Evolutionary conservation across 2,113 vertebrate species (phyloP), one percentile per base, ranked within the genome.

Genomic region (Indicator maculatus): DNA sequence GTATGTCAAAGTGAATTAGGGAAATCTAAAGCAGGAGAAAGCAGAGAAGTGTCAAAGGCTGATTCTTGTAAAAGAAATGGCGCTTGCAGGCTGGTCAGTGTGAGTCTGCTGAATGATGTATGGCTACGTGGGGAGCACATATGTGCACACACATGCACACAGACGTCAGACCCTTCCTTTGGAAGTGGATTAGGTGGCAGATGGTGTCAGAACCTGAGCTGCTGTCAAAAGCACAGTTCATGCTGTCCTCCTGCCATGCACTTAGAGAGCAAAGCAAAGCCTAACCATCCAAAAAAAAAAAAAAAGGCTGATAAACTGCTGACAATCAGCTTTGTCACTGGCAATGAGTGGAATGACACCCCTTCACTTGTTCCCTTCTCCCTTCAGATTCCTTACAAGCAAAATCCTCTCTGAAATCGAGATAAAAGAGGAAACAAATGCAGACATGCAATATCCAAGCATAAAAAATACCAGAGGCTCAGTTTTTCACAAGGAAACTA

Each of bases 171-270:
- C 91, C 28, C 91, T 95, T 90, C 81, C 94, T 96, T 52, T 52
- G 64, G 93, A 97, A 97, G 91, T 81, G 96, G 97, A 97, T 98
- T 97, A 96, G 89, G 92, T 52, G 60, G 95, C 97, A 97, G 96
- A 98, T 96, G 90, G 95, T 93, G 74, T 60, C 93, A 96, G 86
- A 95, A 95, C 87, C 80, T 67, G 92, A 97, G 95, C 92, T 90
- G 90, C 93, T 70, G 82, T 91, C 83, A 80, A 89, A 60, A 95
- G 83, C 64, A 91, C 82, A 91, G 88, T 88, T 95, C 80, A 87
- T 1, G 24, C 92, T 78, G 87, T 90, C 83, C 86, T 77, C 58
- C 84, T 78, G 63, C 70, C 52, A 36, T 53, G 60, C 0, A 3
- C 66, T 83, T n/a, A 64, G 75, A 64, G 83, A 91, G 26, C 38